These are phyloP conservation scores for Harmothoe impar DNA, from an alignment of 2,888 invertebrate genomes.

Conservation along the genomic window DNA sequence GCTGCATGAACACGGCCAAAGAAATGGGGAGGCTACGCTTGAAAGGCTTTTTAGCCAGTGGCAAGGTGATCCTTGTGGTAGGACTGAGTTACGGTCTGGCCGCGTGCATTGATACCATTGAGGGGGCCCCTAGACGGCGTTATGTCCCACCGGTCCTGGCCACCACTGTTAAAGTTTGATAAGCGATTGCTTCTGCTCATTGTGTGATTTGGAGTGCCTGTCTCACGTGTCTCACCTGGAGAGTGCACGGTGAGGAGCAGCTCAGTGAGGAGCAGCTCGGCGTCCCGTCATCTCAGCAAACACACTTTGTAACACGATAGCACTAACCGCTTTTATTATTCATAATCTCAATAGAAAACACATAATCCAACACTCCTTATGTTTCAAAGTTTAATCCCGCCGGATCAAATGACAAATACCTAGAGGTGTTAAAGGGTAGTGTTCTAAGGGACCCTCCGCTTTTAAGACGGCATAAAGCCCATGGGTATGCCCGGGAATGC, in stretches of 20 bases:
- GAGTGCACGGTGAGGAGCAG: too few species aligned
- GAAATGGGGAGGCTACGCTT: constrained; percentile 44
- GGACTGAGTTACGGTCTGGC: constrained; percentile 5
- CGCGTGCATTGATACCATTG: constrained; percentile 35
- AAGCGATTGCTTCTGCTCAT: constrained; percentile 3
- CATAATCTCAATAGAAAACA: too few species aligned
- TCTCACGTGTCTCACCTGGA: not conserved
- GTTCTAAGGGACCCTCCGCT: not conserved
- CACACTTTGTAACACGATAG: too few species aligned
- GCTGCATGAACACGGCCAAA: constrained; percentile 40
- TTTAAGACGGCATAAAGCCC: not conserved
- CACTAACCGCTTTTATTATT: too few species aligned
- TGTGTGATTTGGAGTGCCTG: not conserved
- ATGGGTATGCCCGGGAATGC: not conserved
- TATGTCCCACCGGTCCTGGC: not conserved
- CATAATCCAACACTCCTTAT: too few species aligned
- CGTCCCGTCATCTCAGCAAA: too few species aligned
- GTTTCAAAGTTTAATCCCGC: too few species aligned
- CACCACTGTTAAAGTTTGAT: constrained; percentile 1
- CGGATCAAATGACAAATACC: not conserved
- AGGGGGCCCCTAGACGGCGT: not conserved
- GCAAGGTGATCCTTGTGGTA: constrained; percentile 26
- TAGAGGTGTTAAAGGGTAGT: not conserved
- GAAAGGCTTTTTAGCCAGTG: constrained; percentile 48
- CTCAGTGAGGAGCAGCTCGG: too few species aligned